Evolutionary conservation across 2,888 invertebrate species (phyloP).

Genomic region (Trachelus tabidus): DNA sequence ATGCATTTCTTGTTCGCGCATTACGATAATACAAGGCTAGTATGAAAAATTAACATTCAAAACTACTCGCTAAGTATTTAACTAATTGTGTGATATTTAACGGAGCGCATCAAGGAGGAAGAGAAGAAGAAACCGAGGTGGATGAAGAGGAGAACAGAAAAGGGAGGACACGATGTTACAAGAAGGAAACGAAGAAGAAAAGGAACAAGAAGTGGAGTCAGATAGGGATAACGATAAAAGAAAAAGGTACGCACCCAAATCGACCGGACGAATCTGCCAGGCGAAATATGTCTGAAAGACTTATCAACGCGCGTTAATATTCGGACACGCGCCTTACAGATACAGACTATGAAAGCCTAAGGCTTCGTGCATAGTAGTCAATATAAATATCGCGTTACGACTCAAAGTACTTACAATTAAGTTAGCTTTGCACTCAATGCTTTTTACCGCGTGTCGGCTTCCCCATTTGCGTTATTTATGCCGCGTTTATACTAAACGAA

Average conservation of each 20-base stretch:
- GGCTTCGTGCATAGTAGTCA: conserved; percentile 25
- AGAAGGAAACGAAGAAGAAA: neutral
- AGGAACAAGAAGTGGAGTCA: neutral
- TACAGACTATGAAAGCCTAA: neutral
- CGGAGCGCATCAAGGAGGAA: neutral
- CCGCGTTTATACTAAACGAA: conserved; percentile 25
- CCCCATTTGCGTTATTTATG: conserved; percentile 38
- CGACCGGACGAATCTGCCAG: neutral
- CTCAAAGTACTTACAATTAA: conserved; percentile 39
- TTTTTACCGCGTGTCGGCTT: conserved; percentile 37
- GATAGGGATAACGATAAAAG: neutral
- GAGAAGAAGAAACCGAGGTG: neutral
- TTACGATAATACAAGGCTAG: neutral
- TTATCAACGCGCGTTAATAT: neutral
- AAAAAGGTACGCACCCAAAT: neutral
- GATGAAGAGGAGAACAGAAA: neutral
- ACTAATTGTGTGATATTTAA: neutral
- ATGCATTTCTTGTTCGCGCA: neutral
- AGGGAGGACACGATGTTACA: neutral
- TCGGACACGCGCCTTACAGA: neutral
- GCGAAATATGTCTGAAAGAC: neutral
- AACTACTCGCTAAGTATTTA: neutral
- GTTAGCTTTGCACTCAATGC: conserved; percentile 27
- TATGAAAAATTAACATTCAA: neutral
- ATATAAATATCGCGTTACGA: conserved; percentile 38